phyloP scores from a whole-genome alignment of 2,797 vertebrate species.

The Psittacula derbiana region DNA sequence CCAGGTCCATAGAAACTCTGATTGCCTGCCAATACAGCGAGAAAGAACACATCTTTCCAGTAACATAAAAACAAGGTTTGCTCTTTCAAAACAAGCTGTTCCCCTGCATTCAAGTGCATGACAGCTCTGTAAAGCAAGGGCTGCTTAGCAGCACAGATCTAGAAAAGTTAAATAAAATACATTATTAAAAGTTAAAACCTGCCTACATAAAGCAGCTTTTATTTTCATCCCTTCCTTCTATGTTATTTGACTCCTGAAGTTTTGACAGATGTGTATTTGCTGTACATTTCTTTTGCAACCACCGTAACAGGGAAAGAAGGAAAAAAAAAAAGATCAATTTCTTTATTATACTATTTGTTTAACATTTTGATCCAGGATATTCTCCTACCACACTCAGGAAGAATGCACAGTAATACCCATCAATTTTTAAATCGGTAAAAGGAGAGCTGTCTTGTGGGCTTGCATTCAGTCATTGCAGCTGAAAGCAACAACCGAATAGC shows the following conservation, averaged over 20 bases:
- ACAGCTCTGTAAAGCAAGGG: not conserved
- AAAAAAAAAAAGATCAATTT: not conserved
- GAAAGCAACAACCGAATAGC: constrained; percentile 25
- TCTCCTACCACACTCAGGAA: not conserved
- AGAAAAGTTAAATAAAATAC: not conserved
- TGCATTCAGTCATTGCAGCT: not conserved
- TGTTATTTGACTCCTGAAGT: not conserved
- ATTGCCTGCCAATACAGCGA: not conserved
- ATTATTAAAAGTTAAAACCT: not conserved
- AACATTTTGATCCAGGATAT: not conserved
- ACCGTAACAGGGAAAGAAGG: not conserved
- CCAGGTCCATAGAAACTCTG: not conserved
- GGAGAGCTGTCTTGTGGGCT: not conserved
- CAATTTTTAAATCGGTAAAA: not conserved
- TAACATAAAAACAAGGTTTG: not conserved
- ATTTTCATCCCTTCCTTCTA: not conserved
- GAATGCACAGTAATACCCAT: not conserved
- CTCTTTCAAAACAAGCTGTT: constrained; percentile 17
- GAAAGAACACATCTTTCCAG: constrained; percentile 28
- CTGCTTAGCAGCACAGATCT: not conserved
- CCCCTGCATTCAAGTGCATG: not conserved
- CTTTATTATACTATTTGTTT: not conserved
- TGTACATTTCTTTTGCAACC: not conserved
- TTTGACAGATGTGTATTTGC: not conserved
- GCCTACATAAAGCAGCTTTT: not conserved